Conservation (phyloP, 2,797 vertebrate genomes). For the Neomorphus geoffroyi region DNA sequence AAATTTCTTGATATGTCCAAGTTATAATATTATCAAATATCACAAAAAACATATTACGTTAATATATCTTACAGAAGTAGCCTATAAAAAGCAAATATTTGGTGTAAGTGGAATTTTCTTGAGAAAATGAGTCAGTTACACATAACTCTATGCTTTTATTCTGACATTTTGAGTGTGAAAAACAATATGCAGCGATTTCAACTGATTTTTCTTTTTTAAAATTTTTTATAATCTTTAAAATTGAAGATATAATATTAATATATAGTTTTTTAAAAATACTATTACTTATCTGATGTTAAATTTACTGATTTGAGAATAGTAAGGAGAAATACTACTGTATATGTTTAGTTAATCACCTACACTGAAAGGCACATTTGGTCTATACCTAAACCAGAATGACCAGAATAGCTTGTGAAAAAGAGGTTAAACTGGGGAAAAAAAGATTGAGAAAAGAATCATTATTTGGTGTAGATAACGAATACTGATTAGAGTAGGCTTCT, state of each 20-base stretch:
- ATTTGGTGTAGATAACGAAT: neutral
- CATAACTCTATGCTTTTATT: neutral
- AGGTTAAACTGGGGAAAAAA: neutral
- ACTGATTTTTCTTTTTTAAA: neutral
- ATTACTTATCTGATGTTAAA: neutral
- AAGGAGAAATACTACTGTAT: neutral
- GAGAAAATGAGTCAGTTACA: neutral
- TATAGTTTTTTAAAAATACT: fast-evolving
- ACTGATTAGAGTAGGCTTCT: neutral
- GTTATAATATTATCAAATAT: neutral
- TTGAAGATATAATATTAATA: neutral
- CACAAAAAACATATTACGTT: neutral
- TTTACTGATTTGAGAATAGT: neutral
- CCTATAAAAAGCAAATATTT: neutral
- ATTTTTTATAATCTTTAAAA: neutral
- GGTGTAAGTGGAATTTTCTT: neutral
- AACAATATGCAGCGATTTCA: neutral
- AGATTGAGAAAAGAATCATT: neutral
- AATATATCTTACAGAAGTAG: neutral
- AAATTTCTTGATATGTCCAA: neutral
- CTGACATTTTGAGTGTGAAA: neutral
- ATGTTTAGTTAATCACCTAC: neutral
- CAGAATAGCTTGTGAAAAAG: neutral
- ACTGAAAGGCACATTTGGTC: neutral
- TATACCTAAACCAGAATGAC: neutral